phyloP scores from a whole-genome alignment of 2,888 invertebrate species.

The Diaphora mendica region DNA sequence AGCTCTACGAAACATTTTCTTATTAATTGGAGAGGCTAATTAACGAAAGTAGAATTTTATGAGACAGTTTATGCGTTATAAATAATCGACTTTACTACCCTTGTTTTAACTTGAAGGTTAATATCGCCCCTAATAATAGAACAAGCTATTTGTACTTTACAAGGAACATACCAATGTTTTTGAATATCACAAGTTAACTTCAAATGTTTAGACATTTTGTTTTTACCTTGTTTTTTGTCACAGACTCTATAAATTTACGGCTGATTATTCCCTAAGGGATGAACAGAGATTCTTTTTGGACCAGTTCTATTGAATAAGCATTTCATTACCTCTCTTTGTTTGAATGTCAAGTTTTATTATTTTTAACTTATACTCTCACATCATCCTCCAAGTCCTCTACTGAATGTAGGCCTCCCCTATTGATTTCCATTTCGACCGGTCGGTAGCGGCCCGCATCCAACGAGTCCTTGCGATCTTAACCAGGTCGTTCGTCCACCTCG shows the following conservation, averaged over 20 bases:
- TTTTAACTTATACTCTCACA: too few species aligned
- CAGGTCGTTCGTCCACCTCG: too few species aligned
- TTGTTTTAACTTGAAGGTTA: conserved; percentile 17
- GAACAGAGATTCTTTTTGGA: neutral
- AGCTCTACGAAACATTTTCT: conserved; percentile 30
- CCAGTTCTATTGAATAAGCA: neutral
- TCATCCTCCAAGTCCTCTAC: too few species aligned
- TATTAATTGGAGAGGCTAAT: conserved; percentile 46
- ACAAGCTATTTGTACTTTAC: neutral
- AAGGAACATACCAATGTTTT: neutral
- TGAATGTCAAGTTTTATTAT: too few species aligned
- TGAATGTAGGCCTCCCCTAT: too few species aligned
- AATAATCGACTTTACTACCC: conserved; percentile 22
- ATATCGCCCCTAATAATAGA: conserved; percentile 9
- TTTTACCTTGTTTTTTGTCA: neutral
- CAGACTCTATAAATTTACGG: neutral
- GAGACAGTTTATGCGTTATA: conserved; percentile 23
- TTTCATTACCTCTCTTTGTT: neutral
- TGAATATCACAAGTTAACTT: neutral
- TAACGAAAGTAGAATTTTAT: conserved; percentile 36
- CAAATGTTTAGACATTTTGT: neutral
- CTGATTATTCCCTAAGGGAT: neutral
- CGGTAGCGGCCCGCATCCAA: too few species aligned
- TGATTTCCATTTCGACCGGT: too few species aligned
- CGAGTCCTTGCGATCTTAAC: too few species aligned